Evolutionary conservation across 1,140 invertebrate species (phyloP), one percentile per base, ranked within the genome.

Genomic region (Micrasema longulum): DNA sequence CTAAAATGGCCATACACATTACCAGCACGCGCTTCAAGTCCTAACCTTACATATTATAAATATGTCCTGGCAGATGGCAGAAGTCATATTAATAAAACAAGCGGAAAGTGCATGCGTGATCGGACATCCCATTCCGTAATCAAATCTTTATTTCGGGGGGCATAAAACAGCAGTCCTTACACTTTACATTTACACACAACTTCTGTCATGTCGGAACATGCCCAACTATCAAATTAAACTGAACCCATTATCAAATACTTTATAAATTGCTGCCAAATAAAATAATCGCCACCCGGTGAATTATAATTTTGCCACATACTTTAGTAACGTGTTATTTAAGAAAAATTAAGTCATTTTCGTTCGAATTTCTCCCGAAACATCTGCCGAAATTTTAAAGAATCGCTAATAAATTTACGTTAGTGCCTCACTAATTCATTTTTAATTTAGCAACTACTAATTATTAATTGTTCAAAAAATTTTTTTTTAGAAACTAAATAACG

Each of bases 91-190:
- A 35, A 50, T 66, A 66, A 66, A 52, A 36, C 63, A 66, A 66
- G 63, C 63, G 63, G 38, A 68, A 43, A 53, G 50, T 57, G 65
- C 65, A 68, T 62, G 67, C 67, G 67, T 62, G 67, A 62, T 62
- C 67, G n/a, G 41, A 22, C 12, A 26, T 68, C 66, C 31, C 67
- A 69, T 60, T 62, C 35, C 16, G 66, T 67, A 57, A 60, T 53
- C 72, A 73, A 69, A 60, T 60, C 55, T 60, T 73, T 65, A 70
- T n/a, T 60, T 70, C 52, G 41, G 47, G 60, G 67, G 18, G 20
- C 35, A 53, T 35, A 63, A 31, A 14, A 55, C 20, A 18, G 10
- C 20, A 9, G 50, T 22, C 20, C 50, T n/a, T n/a, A n/a, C 20
- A 12, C 50, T 22, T 35, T 16, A 14, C 20, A 31, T 31, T 7